phyloP scores from a whole-genome alignment of 2,113 vertebrate genomes.

The Stigmatopora nigra region DNA sequence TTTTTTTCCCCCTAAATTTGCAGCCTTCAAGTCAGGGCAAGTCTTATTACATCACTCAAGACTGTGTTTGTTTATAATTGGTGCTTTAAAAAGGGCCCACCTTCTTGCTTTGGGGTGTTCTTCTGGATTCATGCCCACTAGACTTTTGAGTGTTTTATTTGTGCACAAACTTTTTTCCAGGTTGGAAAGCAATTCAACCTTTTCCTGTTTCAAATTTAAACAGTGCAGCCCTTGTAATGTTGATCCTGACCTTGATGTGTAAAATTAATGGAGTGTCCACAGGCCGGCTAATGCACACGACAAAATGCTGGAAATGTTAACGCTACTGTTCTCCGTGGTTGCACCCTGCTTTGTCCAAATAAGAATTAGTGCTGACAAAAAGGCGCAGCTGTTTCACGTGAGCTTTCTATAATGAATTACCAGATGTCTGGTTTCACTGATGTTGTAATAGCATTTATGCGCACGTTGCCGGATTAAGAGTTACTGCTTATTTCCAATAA shows the following conservation, averaged over 20 bases:
- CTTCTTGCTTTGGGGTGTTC: neutral
- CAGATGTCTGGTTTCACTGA: conserved; percentile 57
- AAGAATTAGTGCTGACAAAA: conserved; percentile 38
- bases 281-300: neutral
- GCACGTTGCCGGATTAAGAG: conserved; percentile 44
- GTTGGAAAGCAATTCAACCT: neutral
- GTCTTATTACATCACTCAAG: conserved; percentile 10
- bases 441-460: conserved; percentile 49
- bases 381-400: conserved; percentile 44
- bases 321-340: conserved; percentile 5
- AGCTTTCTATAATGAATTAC: conserved; percentile 54
- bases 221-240: neutral
- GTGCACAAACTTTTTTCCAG: neutral
- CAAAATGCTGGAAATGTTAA: neutral
- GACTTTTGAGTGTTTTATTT: neutral
- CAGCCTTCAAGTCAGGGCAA: neutral
- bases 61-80: conserved; percentile 3
- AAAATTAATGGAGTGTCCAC: conserved; percentile 12
- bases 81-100: neutral
- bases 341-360: conserved; percentile 15
- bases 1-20: neutral
- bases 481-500: conserved; percentile 38
- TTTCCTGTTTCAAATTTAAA: neutral
- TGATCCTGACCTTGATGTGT: conserved; percentile 14
- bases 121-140: neutral